Conservation (phyloP, 2,888 invertebrate genomes). For the Aphodius sticticus region DNA sequence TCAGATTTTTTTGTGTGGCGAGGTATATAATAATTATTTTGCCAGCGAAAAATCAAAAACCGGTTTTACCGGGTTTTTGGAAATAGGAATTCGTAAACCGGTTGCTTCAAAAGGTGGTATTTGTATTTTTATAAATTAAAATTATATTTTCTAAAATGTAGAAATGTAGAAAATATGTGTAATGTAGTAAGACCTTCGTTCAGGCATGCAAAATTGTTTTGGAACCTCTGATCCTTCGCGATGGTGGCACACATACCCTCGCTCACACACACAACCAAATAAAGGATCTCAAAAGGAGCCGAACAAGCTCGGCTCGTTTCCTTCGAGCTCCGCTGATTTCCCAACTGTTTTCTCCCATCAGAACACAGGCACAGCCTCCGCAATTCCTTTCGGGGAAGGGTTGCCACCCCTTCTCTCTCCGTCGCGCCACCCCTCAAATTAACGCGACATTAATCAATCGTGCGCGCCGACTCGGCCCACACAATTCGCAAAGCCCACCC, state of each 20-base stretch:
- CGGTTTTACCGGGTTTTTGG: too few species aligned
- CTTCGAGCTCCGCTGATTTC: constrained; percentile 51
- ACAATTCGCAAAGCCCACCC: constrained; percentile 44
- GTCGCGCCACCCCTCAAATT: constrained; percentile 55
- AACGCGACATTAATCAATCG: constrained; percentile 59
- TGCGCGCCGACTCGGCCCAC: constrained; percentile 44
- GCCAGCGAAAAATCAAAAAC: too few species aligned
- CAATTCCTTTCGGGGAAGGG: constrained; percentile 17
- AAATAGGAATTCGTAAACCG: too few species aligned
- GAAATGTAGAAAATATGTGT: background rate
- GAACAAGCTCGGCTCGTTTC: constrained; percentile 52
- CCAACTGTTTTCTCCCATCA: constrained; percentile 52
- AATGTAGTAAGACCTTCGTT: background rate
- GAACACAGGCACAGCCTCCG: constrained; percentile 25
- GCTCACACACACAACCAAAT: constrained; percentile 24
- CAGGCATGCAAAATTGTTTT: background rate
- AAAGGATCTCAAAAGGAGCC: constrained; percentile 53
- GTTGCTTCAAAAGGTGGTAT: too few species aligned
- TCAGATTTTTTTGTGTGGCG: too few species aligned
- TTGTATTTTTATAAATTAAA: too few species aligned
- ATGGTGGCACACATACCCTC: background rate
- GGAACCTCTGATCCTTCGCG: background rate
- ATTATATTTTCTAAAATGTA: background rate
- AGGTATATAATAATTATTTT: too few species aligned
- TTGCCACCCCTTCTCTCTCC: constrained; percentile 34